These are phyloP conservation scores for Argyrosomus regius DNA, from an alignment of 2,797 vertebrate species.

Conservation along the genomic window DNA sequence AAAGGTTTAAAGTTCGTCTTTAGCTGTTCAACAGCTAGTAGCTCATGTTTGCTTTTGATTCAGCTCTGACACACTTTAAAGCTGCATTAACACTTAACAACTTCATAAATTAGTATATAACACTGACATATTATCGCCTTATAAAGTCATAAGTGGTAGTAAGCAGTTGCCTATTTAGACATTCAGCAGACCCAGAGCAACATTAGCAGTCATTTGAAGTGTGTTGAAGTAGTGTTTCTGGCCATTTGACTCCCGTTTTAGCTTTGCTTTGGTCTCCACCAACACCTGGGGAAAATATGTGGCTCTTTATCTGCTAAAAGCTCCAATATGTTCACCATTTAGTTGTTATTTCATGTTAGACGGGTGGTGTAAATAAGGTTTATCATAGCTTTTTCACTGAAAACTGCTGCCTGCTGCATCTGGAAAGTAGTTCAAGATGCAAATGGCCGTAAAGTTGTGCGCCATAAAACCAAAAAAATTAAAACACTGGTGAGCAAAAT, in stretches of 20 bases:
- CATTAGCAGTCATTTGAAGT: no score
- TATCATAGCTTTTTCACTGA: not conserved
- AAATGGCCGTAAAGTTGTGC: not conserved
- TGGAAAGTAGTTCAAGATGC: not conserved
- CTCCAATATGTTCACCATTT: not conserved
- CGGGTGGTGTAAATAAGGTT: not conserved
- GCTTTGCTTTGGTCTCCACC: not conserved
- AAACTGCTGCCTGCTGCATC: not conserved
- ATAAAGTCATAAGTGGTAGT: no score
- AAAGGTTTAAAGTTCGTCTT: not conserved
- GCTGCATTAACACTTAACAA: no score
- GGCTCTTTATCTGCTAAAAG: no score
- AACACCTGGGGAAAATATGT: not conserved
- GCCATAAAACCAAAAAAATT: not conserved
- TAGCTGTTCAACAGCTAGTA: not conserved
- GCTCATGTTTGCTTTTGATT: no score
- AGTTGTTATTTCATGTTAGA: not conserved
- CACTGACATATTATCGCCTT: no score
- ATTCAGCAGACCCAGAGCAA: no score
- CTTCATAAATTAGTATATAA: no score
- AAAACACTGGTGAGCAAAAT: not conserved
- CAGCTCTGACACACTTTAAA: not conserved
- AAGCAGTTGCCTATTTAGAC: no score
- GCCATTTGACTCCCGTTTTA: not conserved
- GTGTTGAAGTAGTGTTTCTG: no score